Percentiles rank a stretch among this genome's conserved stretches.
Conservation (phyloP, 2,888 invertebrate genomes). For the Hyalella azteca region DNA sequence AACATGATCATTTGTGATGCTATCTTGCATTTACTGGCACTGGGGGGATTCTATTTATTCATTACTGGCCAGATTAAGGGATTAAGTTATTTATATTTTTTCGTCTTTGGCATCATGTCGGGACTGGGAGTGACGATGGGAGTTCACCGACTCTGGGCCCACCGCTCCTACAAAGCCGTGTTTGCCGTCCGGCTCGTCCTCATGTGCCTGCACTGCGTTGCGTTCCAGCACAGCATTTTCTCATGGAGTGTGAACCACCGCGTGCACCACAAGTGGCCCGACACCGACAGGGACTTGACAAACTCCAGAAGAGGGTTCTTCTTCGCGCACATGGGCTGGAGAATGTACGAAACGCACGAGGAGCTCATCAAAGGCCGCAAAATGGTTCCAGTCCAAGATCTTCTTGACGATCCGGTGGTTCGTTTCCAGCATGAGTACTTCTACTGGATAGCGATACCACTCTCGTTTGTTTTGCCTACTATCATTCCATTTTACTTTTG, state of each 20-base stretch:
- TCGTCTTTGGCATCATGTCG: background rate
- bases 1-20: conserved; percentile 19
- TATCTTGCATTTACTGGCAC: background rate
- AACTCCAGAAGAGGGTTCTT: conserved; percentile 92
- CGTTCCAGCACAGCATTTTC: conserved; percentile 88
- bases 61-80: background rate
- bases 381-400: conserved; percentile 81
- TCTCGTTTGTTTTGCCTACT: conserved; percentile 82
- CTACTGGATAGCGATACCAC: conserved; percentile 74
- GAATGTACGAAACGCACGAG: conserved; percentile 87
- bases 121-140: conserved; percentile 69
- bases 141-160: conserved; percentile 93
- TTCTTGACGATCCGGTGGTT: conserved; percentile 81
- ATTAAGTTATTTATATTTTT: background rate
- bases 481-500: conserved; percentile 81
- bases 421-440: conserved; percentile 85
- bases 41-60: background rate
- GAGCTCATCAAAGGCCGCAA: conserved; percentile 86
- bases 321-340: conserved; percentile 95
- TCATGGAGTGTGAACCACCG: conserved; percentile 87
- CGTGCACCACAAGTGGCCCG: conserved; percentile 88
- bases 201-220: conserved; percentile 79
- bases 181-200: conserved; percentile 81
- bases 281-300: conserved; percentile 92
- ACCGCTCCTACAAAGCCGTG: conserved; percentile 88